Evolutionary conservation across 1,140 invertebrate genomes (phyloP), one percentile per base, ranked within the genome.

Genomic region (Drosophila subpulchrella): DNA sequence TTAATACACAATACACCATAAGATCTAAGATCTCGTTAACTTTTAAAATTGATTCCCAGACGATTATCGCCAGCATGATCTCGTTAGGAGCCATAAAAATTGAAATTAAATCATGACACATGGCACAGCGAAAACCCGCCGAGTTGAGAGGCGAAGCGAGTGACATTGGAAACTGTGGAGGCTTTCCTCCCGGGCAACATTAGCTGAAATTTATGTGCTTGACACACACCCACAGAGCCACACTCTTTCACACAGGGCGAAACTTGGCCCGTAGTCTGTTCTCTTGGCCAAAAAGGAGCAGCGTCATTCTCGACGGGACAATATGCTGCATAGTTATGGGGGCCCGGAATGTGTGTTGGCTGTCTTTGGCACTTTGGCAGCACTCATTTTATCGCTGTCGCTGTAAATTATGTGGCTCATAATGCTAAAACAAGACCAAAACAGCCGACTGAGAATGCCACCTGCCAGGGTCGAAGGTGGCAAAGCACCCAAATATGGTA

Each of bases 301-400:
- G 62, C 41, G 15, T 39, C 66, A 53, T 47, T 68, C 80, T 63
- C 79, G 74, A 56, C 36, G 70, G 54, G 65, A 84, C 76, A 83
- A 84, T 84, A 83, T 84, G 81, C 66, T 80, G 81, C 81, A 84
- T 80, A 83, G 68, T 66, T 79, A 79, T 79, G 63, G 79, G 74
- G 57, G 30, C 57, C 53, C 46, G 24, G 58, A 59, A 42, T 78
- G 67, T 75, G 17, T 58, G 50, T 36, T 58, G 55, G 11, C 70
- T 70, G 63, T 72, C 81, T 80, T 63, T 71, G 65, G 27, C 57
- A 73, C 58, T 82, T 82, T 81, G 79, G 81, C 76, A 84, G 81
- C 81, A 71, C 53, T 44, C 71, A 83, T 84, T 84, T 80, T 76
- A 80, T 80, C 36, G 81, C 76, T 60, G 76, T 84, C 76, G 60